phyloP scores from a whole-genome alignment of 2,888 invertebrate genomes.

The Antheraea assamensis region DNA sequence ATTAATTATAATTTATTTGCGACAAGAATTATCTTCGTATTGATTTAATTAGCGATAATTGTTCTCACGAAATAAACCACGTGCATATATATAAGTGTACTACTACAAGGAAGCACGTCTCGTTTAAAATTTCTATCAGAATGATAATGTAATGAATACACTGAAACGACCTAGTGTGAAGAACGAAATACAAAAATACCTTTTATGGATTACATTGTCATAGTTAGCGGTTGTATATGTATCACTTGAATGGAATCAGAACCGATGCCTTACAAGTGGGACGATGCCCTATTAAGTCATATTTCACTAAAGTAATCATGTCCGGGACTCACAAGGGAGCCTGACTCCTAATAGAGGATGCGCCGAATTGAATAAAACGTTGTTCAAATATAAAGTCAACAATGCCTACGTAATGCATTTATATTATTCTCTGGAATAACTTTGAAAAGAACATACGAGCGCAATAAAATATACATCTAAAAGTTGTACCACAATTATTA shows the following conservation, averaged over 20 bases:
- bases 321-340: constrained; percentile 49
- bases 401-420: not conserved
- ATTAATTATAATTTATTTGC: not conserved
- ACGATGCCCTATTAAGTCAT: constrained; percentile 37
- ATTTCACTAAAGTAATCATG: constrained; percentile 57
- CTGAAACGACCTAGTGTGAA: not conserved
- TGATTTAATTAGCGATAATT: not conserved
- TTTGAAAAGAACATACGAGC: not conserved
- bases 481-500: not conserved
- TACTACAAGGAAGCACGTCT: not conserved
- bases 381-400: constrained; percentile 28
- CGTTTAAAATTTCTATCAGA: not conserved
- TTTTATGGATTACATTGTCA: not conserved
- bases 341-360: constrained; percentile 47
- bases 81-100: not conserved
- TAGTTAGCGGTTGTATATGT: not conserved
- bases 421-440: not conserved
- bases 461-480: not conserved
- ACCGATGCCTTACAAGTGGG: constrained; percentile 34
- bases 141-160: not conserved
- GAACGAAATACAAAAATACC: not conserved
- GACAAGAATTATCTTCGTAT: not conserved
- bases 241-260: constrained; percentile 3
- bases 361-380: constrained; percentile 55
- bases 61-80: not conserved